phyloP scores from a whole-genome alignment of 1,140 invertebrate species.

The Caerostris darwini region DNA sequence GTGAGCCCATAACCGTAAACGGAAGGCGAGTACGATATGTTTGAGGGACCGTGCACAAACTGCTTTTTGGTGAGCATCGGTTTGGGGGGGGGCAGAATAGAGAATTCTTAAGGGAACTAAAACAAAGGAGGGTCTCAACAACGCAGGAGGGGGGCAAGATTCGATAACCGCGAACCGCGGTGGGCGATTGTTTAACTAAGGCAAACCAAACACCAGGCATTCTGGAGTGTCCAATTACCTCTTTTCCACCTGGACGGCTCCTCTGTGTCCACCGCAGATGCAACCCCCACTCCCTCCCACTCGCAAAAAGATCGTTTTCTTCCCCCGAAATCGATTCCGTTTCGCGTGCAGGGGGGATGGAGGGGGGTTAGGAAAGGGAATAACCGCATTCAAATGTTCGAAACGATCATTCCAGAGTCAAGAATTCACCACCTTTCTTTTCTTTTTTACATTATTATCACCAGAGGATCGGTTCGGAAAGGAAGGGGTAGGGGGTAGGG shows the following conservation, averaged over 20 bases:
- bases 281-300: not conserved
- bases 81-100: not conserved
- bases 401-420: slow-evolving; percentile 9
- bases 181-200: no score
- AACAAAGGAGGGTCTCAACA: not conserved
- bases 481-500: not conserved
- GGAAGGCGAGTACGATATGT: not conserved
- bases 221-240: not conserved
- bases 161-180: no score
- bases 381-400: slow-evolving; percentile 25
- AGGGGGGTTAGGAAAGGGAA: not conserved
- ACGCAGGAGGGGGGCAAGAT: not conserved
- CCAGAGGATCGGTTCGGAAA: not conserved
- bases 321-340: not conserved
- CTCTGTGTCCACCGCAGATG: not conserved
- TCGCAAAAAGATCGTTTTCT: not conserved
- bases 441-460: slow-evolving; percentile 20
- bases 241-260: not conserved
- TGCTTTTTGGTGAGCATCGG: not conserved
- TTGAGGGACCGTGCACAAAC: not conserved
- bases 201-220: not conserved
- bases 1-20: slow-evolving; percentile 5
- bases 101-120: not conserved
- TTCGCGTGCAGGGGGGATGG: not conserved
- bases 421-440: not conserved